Base-by-base conservation (phyloP, 2,113 vertebrate species). In the Tinamus guttatus region DNA sequence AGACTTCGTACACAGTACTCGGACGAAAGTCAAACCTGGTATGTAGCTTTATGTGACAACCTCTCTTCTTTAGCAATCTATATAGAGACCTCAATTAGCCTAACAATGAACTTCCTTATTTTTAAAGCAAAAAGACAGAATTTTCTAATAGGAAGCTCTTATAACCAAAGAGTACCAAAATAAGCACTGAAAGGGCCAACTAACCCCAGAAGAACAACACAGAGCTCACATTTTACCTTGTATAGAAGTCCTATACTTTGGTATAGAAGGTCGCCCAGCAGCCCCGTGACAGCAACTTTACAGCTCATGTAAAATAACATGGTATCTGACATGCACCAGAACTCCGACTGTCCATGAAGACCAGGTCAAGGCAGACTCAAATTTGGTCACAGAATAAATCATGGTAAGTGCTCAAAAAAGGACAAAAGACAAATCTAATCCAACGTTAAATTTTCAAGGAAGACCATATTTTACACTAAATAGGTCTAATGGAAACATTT, bases 61-160 rank as follows among this genome's bases (percentile, higher is more conserved):
- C 76, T 76, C 59, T n/a, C 51, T 86, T 51, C 56, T 59, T 40
- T 51, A 73, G 74, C 21, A 68, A 81, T 71, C 34, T 24, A 43
- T 21, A 25, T 30, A 71, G 11, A 41, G 52, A 7, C 19, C 89
- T 85, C 81, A 82, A 56, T 88, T 93, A 85, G 83, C 80, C 81
- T 91, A 74, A 73, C 94, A 89, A 76, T 65, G 49, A 85, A 87
- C 83, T 69, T 75, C 17, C 13, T 43, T 69, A 68, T 45, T 51
- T 82, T 87, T 77, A 68, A 94, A 45, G 47, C 38, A 89, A 85
- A 75, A 94, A 52, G 58, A 78, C 40, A 59, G n/a, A 65, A 49
- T 77, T 86, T 64, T 82, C 54, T 87, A 73, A 84, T 21, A 69
- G 70, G 54, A 92, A 94, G 54, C 67, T 89, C 91, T 77, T 85